Base-by-base conservation (phyloP, 2,113 vertebrate genomes). In the Promerops cafer region DNA sequence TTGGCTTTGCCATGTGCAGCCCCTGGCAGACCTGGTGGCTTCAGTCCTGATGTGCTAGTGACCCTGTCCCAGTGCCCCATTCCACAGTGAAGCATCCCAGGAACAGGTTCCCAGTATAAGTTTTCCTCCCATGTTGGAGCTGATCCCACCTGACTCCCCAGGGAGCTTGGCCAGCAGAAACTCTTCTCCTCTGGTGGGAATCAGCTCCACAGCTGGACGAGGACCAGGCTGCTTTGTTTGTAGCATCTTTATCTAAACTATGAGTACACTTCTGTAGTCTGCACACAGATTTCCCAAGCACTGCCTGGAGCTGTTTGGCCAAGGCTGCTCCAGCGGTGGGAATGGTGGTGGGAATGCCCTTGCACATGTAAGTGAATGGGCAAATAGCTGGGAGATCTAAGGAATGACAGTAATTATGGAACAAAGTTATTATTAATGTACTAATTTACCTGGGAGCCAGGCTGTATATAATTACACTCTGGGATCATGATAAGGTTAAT, bases 401-500 rank as follows among this genome's bases (percentile, higher is more conserved):
- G 91, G 81, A 92, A 82, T 27, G 30, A 88, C 87, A 79, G 89
- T 85, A 95, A 96, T 97, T 96, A 96, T 50, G 49, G 79, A 81
- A 61, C 44, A 68, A 57, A 97, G 96, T 87, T 77, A 83, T 95
- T 97, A 96, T 97, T 96, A 97, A 97, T 97, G 87, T 77, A 53
- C 80, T 96, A 86, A 95, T 97, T 97, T 97, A 87, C 92, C 89
- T 70, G 47, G 77, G 85, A 96, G 87, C 82, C 45, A 45, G 87
- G 83, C 83, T 89, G 83, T 65, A 65, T 94, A 94, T 96, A 97
- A 96, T 97, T 96, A 95, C 87, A 89, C 78, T 83, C 54, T 1
- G 28, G 93, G 89, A 94, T 94, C 87, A 95, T 63, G 93, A 85
- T 90, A 85, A 97, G 96, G 96, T 96, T 95, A 97, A 97, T 96